Conservation (phyloP, 2,888 invertebrate species). For the Caradrina kadenii region DNA sequence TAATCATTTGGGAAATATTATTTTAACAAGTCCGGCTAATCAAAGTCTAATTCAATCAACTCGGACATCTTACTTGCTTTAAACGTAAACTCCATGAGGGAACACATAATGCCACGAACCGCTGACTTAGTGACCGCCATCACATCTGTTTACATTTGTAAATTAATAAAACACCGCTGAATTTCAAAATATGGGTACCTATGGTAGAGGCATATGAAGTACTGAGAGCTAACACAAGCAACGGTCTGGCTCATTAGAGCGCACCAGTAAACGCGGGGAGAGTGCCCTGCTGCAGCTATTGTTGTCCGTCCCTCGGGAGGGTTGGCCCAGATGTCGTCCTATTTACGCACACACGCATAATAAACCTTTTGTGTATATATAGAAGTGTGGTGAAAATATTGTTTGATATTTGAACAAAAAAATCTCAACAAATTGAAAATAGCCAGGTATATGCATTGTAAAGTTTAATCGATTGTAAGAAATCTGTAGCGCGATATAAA, state of each 20-base stretch:
- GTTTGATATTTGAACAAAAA: slow-evolving; percentile 33
- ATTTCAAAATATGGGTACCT: slow-evolving; percentile 68
- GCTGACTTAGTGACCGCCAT: slow-evolving; percentile 87
- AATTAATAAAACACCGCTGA: slow-evolving; percentile 49
- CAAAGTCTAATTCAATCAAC: slow-evolving; percentile 26
- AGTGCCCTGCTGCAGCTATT: slow-evolving; percentile 85
- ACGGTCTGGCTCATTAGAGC: slow-evolving; percentile 85
- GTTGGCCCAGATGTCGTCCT: slow-evolving; percentile 81
- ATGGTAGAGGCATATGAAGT: slow-evolving; percentile 75
- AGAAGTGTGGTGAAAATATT: slow-evolving; percentile 56
- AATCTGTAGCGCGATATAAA: slow-evolving; percentile 55
- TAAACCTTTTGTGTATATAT: slow-evolving; percentile 57
- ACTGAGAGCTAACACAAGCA: slow-evolving; percentile 80
- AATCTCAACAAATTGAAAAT: slow-evolving; percentile 11
- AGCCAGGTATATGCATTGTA: slow-evolving; percentile 1
- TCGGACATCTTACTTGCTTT: slow-evolving; percentile 86
- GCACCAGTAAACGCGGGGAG: slow-evolving; percentile 86
- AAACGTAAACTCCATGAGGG: slow-evolving; percentile 88
- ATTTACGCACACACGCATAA: slow-evolving; percentile 82
- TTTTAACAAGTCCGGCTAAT: slow-evolving; percentile 2
- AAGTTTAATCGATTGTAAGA: slow-evolving; percentile 48
- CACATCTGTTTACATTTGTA: slow-evolving; percentile 36
- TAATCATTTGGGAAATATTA: not conserved
- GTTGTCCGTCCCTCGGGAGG: slow-evolving; percentile 87
- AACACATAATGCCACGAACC: slow-evolving; percentile 88